A percentile compares a stretch with the other conserved stretches of the same genome.
These are phyloP conservation scores for Lytechinus pictus DNA, from an alignment of 35 echinoderm and acorn worm species.

Conservation along the genomic window DNA sequence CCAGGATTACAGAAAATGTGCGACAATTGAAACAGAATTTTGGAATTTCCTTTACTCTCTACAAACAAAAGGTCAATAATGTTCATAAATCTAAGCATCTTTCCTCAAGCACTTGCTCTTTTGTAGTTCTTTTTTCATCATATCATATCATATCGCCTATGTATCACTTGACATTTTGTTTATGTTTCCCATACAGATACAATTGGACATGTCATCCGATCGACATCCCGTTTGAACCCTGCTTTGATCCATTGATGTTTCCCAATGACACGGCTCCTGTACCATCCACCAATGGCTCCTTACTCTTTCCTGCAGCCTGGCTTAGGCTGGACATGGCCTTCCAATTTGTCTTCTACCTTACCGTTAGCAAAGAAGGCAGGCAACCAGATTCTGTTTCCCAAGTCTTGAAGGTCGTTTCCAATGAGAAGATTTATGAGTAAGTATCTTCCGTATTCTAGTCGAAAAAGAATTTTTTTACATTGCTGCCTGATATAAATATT, in stretches of 20 bases:
- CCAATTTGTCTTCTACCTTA: slow-evolving; percentile 73
- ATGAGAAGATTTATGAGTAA: slow-evolving; percentile 46
- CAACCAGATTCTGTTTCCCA: slow-evolving; percentile 50
- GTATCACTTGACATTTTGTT: not conserved
- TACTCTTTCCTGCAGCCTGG: slow-evolving; percentile 52
- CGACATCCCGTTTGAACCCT: slow-evolving; percentile 35
- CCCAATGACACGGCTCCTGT: slow-evolving; percentile 34
- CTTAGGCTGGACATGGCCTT: slow-evolving; percentile 40
- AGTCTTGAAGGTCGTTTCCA: slow-evolving; percentile 52
- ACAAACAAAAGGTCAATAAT: no score
- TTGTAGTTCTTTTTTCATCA: no score
- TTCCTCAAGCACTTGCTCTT: no score
- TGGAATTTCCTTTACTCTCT: no score
- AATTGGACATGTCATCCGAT: slow-evolving; percentile 76
- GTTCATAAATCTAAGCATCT: no score
- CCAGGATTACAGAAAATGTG: no score
- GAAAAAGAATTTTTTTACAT: not conserved
- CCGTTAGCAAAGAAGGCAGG: slow-evolving; percentile 69
- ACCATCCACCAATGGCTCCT: slow-evolving; percentile 42
- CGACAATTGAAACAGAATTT: no score
- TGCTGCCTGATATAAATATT: not conserved
- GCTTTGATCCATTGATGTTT: slow-evolving; percentile 59
- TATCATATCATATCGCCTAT: no score
- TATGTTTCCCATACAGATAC: slow-evolving; percentile 58
- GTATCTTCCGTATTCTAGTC: not conserved